A percentile compares a stretch with the other conserved stretches of the same genome.
phyloP scores from a whole-genome alignment of 2,113 vertebrate genomes.

The Hemichromis elongatus region DNA sequence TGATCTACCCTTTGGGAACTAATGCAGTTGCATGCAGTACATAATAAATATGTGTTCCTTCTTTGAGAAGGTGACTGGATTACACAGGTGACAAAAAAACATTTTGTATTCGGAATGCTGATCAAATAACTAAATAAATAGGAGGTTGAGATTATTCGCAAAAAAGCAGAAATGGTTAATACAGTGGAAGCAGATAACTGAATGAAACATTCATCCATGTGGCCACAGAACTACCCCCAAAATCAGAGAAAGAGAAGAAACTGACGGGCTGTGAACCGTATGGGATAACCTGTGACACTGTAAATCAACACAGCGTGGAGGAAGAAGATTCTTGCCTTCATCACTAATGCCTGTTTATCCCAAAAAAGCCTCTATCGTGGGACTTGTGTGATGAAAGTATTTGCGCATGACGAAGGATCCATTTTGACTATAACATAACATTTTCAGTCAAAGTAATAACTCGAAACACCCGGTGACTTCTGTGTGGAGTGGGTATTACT shows the following conservation, averaged over 20 bases:
- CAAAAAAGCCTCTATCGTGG: background rate
- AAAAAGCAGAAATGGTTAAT: background rate
- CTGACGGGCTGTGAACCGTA: background rate
- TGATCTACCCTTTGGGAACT: background rate
- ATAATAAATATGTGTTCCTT: background rate
- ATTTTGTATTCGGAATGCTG: background rate
- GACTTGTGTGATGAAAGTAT: background rate
- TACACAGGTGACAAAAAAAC: background rate
- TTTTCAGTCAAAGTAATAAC: slow-evolving; percentile 36
- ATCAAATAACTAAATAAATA: background rate
- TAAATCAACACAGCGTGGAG: background rate
- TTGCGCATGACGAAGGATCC: background rate
- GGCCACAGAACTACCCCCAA: background rate
- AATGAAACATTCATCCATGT: background rate
- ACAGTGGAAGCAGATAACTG: background rate
- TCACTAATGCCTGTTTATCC: background rate
- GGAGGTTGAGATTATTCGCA: background rate
- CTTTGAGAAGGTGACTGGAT: background rate
- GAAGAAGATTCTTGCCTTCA: background rate
- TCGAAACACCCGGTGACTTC: slow-evolving; percentile 2
- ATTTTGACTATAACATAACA: slow-evolving; percentile 32
- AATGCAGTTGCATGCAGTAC: background rate
- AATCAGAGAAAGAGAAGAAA: background rate
- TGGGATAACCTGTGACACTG: background rate
- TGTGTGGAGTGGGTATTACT: background rate